Conservation (phyloP, 2,888 invertebrate genomes). For the Ormyrus labotus region DNA sequence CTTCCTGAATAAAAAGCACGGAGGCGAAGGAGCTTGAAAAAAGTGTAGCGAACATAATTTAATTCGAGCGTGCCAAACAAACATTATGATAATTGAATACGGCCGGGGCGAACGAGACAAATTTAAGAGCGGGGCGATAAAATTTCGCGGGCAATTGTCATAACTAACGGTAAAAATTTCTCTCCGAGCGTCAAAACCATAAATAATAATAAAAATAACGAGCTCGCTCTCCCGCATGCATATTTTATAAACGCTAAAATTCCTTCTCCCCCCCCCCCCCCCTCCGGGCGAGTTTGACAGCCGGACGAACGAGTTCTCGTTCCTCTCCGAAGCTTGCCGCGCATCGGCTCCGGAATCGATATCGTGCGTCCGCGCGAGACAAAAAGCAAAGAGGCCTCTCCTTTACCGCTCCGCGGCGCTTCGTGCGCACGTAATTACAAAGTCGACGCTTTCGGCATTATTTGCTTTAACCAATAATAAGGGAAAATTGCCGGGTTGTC, state of each 20-base stretch:
- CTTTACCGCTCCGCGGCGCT: conserved; percentile 8
- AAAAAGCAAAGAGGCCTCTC: not conserved
- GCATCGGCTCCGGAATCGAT: no score
- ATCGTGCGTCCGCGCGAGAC: not conserved
- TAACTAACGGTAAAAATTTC: conserved; percentile 4
- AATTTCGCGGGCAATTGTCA: not conserved
- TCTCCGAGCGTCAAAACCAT: not conserved
- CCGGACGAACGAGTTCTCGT: conserved; percentile 6
- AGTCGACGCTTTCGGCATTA: conserved; percentile 64
- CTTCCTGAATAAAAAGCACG: no score
- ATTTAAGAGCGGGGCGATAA: no score
- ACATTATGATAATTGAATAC: no score
- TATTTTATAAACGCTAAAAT: not conserved
- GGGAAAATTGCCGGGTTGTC: conserved; percentile 69
- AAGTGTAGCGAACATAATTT: no score
- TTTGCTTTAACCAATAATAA: conserved; percentile 70
- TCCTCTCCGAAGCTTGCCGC: no score
- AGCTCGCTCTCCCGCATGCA: not conserved
- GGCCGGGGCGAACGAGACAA: no score
- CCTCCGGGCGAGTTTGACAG: conserved; percentile 11
- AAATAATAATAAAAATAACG: conserved; percentile 10
- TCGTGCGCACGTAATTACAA: conserved; percentile 55
- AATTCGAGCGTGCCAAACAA: no score
- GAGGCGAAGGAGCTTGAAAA: no score
- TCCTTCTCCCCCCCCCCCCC: not conserved